Conservation (phyloP, 1,140 invertebrate species). For the Nylanderia fulva region DNA sequence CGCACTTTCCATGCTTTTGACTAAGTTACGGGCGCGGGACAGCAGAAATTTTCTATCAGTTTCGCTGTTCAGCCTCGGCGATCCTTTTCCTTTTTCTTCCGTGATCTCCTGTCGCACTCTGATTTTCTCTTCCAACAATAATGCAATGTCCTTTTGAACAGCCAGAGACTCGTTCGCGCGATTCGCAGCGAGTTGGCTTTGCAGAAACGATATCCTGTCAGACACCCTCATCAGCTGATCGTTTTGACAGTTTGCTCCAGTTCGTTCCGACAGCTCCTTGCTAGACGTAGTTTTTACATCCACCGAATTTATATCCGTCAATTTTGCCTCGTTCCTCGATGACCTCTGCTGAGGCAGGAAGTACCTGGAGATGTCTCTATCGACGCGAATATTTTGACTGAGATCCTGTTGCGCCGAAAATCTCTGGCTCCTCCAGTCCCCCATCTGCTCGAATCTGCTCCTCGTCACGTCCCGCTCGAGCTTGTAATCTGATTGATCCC, state of each 20-base stretch:
- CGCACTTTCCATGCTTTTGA: conserved; percentile 12
- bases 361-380: conserved; percentile 78
- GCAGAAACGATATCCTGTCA: conserved; percentile 69
- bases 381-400: conserved; percentile 39
- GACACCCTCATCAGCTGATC: conserved; percentile 60
- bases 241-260: no score
- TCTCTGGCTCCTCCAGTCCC: conserved; percentile 62
- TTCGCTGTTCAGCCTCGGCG: conserved; percentile 51
- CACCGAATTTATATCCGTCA: not conserved
- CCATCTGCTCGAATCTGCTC: conserved; percentile 53
- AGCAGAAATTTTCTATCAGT: conserved; percentile 40
- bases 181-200: conserved; percentile 70
- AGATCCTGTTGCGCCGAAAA: conserved; percentile 58
- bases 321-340: conserved; percentile 23
- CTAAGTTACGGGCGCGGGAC: conserved; percentile 19
- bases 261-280: no score
- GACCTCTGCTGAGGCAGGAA: conserved; percentile 71
- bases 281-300: conserved; percentile 1
- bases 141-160: not conserved
- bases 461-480: conserved; percentile 60
- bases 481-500: conserved; percentile 54
- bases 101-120: conserved; percentile 40
- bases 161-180: conserved; percentile 48
- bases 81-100: conserved; percentile 22
- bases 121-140: conserved; percentile 37